Percentiles rank a stretch among this genome's conserved stretches.
Conservation (phyloP, 2,888 invertebrate species). For the Pediacus dermestoides region DNA sequence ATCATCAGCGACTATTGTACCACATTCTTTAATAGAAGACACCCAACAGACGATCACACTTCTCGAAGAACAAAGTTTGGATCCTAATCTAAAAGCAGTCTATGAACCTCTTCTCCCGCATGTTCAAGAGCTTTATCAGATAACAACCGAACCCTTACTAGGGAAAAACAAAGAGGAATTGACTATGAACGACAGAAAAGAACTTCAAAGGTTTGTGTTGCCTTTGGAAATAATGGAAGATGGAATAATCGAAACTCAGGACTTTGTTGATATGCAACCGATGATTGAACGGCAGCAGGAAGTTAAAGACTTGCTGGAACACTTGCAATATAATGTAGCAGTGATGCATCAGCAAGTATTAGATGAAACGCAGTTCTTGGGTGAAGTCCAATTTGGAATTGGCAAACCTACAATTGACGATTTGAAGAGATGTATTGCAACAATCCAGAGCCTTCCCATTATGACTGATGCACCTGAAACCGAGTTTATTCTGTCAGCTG, state of each 20-base stretch:
- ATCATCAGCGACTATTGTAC: constrained; percentile 31
- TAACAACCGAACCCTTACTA: constrained; percentile 49
- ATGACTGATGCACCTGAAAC: constrained; percentile 29
- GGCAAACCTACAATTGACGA: constrained; percentile 32
- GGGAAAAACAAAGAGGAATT: constrained; percentile 52
- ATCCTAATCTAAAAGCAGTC: constrained; percentile 21
- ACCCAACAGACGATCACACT: constrained; percentile 28
- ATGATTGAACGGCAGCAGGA: constrained; percentile 20
- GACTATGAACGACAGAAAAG: constrained; percentile 42
- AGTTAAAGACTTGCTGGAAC: constrained; percentile 33
- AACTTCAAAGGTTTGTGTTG: constrained; percentile 51
- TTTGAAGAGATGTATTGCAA: constrained; percentile 39
- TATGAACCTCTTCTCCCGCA: constrained; percentile 38
- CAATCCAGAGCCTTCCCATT: constrained; percentile 39
- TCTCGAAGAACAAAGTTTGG: constrained; percentile 22
- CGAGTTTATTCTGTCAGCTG: constrained; percentile 26
- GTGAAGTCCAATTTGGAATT: constrained; percentile 16
- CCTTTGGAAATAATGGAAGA: constrained; percentile 55
- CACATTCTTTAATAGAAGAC: constrained; percentile 34
- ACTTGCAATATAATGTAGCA: constrained; percentile 41
- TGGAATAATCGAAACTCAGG: constrained; percentile 54
- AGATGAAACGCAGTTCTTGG: constrained; percentile 35
- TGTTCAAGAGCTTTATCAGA: constrained; percentile 50
- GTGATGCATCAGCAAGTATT: constrained; percentile 42
- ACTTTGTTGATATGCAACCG: constrained; percentile 31